Conservation (phyloP, 1,140 invertebrate species). For the Ericerus pela region DNA sequence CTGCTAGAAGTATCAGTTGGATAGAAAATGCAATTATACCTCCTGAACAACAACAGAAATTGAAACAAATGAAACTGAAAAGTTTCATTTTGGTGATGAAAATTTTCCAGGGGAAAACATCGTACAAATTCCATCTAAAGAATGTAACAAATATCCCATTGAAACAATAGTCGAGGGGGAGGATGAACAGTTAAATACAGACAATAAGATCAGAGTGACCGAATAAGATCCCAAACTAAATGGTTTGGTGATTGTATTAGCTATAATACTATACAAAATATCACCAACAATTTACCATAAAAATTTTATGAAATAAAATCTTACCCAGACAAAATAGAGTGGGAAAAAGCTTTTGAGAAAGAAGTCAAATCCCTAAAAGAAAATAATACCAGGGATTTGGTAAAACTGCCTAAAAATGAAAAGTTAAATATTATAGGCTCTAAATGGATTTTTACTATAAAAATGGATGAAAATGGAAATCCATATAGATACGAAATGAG, state of each 20-base stretch:
- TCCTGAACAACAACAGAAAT: neutral
- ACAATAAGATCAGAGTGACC: neutral
- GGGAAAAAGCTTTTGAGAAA: constrained; percentile 28
- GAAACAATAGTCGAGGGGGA: neutral
- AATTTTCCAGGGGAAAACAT: neutral
- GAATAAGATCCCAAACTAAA: neutral
- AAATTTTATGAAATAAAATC: neutral
- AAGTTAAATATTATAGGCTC: constrained; percentile 23
- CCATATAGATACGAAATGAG: constrained; percentile 22
- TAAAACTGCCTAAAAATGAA: constrained; percentile 22
- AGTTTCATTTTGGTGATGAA: neutral
- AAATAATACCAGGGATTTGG: constrained; percentile 30
- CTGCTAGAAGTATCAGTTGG: neutral
- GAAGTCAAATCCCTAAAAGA: constrained; percentile 27
- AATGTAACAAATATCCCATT: neutral
- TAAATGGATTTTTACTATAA: constrained; percentile 31
- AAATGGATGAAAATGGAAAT: constrained; percentile 24
- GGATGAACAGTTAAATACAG: neutral
- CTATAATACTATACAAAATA: neutral
- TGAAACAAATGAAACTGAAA: neutral
- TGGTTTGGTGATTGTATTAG: neutral
- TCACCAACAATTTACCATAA: neutral
- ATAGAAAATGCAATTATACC: neutral
- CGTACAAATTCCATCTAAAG: neutral
- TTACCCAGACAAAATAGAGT: constrained; percentile 19